A percentile compares a stretch with the other conserved stretches of the same genome.
These are phyloP conservation scores for Montipora efflorescens DNA, from an alignment of 64 coral and sea anemone species.

Conservation along the genomic window DNA sequence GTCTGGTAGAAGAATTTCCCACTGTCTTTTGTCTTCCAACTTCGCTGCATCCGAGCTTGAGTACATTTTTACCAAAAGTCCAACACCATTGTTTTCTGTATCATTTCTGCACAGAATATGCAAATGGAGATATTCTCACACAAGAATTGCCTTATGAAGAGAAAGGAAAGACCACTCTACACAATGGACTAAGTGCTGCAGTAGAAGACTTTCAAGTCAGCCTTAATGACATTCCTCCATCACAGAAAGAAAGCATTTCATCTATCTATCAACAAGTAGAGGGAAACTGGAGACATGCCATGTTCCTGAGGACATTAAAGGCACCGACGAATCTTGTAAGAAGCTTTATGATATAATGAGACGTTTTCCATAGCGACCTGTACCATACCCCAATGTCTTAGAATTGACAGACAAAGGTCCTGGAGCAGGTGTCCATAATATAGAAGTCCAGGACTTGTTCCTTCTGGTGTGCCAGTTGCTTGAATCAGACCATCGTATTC, in stretches of 20 bases:
- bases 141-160: too few relatives aligned
- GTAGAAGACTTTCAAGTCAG: background rate
- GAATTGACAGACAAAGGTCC: conserved; percentile 26
- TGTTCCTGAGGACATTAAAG: background rate
- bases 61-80: too few relatives aligned
- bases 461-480: conserved; percentile 47
- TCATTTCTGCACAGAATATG: background rate
- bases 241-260: conserved; percentile 1
- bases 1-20: too few relatives aligned
- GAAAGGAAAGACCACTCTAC: too few relatives aligned
- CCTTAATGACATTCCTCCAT: background rate
- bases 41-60: too few relatives aligned
- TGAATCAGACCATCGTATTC: conserved; percentile 40
- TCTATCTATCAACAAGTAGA: conserved; percentile 18
- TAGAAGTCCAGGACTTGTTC: conserved; percentile 44
- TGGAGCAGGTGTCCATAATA: conserved; percentile 17
- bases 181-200: background rate
- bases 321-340: background rate
- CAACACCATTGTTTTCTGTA: too few relatives aligned
- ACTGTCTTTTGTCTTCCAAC: too few relatives aligned
- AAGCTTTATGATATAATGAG: conserved; percentile 2
- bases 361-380: background rate
- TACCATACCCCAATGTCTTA: conserved; percentile 1
- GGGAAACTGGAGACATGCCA: background rate
- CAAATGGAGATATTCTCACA: too few relatives aligned